Percentiles rank a stretch among this genome's conserved stretches.
Evolutionary conservation across 2,113 vertebrate genomes (phyloP).

Genomic region (Phylloscopus whistleri): DNA sequence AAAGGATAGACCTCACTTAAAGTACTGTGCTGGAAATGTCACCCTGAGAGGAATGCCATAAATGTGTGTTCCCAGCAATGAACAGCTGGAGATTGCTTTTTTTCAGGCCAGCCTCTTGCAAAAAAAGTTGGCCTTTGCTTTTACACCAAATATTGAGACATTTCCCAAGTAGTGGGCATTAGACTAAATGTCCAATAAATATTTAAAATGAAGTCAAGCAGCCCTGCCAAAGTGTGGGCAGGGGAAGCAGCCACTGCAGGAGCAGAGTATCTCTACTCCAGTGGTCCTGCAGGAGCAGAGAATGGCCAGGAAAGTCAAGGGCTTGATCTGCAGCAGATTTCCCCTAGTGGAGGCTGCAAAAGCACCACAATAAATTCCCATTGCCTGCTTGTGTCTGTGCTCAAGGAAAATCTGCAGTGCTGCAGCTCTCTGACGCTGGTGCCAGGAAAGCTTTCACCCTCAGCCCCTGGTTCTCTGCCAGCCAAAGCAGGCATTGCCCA

Average conservation of each 20-base stretch:
- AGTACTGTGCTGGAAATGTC: neutral
- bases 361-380: neutral
- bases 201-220: neutral
- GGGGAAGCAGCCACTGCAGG: neutral
- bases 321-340: neutral
- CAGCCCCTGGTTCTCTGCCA: neutral
- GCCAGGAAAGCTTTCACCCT: neutral
- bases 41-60: neutral
- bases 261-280: neutral
- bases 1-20: neutral
- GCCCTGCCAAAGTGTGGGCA: neutral
- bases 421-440: neutral
- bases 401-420: neutral
- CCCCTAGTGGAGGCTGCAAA: neutral
- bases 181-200: neutral
- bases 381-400: neutral
- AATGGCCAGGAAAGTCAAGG: neutral
- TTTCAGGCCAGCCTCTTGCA: neutral
- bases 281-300: neutral
- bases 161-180: neutral
- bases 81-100: neutral
- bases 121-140: neutral
- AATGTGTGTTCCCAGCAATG: neutral
- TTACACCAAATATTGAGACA: neutral
- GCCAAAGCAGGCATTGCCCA: rapidly evolving